Evolutionary conservation across 2,113 vertebrate species (phyloP).

Genomic region (Tyto alba): DNA sequence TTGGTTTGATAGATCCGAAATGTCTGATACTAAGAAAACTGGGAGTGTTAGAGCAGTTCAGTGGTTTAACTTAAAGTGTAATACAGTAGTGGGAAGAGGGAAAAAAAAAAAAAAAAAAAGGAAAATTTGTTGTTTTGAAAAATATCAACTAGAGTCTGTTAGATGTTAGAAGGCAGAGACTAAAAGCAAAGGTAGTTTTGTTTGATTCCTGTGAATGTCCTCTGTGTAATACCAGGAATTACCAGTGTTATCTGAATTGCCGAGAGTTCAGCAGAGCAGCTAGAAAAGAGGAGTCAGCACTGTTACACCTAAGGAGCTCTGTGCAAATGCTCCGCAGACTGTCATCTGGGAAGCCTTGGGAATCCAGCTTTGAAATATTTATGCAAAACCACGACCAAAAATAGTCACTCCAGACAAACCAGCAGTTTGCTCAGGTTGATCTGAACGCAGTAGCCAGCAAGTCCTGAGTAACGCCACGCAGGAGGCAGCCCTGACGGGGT

Average conservation of each 20-base stretch:
- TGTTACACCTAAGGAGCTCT: not conserved
- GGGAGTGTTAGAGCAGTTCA: not conserved
- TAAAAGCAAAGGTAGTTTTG: not conserved
- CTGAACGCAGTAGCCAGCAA: not conserved
- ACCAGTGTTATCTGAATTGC: not conserved
- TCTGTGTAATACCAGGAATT: not conserved
- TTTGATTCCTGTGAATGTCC: not conserved
- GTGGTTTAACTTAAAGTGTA: not conserved
- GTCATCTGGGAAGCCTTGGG: not conserved
- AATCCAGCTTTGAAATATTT: not conserved
- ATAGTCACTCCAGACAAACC: not conserved
- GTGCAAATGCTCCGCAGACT: not conserved
- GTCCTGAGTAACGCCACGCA: not conserved
- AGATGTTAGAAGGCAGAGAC: not conserved
- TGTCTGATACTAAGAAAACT: not conserved
- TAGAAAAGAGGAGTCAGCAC: not conserved
- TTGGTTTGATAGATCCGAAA: not conserved
- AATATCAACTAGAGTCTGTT: not conserved
- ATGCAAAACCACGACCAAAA: not conserved
- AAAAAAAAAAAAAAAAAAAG: not conserved
- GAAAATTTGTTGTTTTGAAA: not conserved
- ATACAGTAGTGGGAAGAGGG: not conserved
- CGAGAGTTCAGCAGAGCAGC: not conserved
- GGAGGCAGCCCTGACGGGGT: not conserved
- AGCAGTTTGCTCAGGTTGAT: not conserved